Evolutionary conservation across 53 echinoderm and acorn worm species (phyloP), one percentile per base, ranked within the genome.

Genomic region (Antedon mediterranea): DNA sequence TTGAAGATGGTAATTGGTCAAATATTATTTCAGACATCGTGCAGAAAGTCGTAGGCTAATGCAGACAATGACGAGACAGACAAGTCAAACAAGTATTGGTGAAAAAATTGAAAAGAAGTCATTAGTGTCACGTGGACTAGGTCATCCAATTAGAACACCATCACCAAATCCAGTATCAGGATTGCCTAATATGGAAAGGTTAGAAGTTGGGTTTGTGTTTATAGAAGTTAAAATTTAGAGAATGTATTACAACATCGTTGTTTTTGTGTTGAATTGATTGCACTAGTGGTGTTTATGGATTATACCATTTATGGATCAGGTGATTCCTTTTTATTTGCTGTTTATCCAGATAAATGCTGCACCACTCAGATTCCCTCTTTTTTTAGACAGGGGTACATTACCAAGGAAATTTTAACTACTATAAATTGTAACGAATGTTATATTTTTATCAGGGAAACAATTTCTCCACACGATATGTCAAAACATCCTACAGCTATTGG

Each of bases 31-130:
- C 28, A 93, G 93, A 79, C 89, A 87, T 79, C 89, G 94, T 28
- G 81, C 91, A 31, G 89, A 89, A 32, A 94, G 94, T 81, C 89
- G 94, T 15, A 81, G 85, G 30, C 80, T 91, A 83, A 82, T 94
- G 7, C 82, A 89, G 6, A 79, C 84, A 14, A 43, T 94, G 79
- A 94, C 89, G 76, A 77, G 85, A 13, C 93, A 90, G 77, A 78
- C 74, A 43, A 90, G 83, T 20, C 83, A 77, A 3, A 37, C 71
- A 14, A 77, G 73, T 43, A 74, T 34, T 80, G 79, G 77, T 57
- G 57, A 57, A 20, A 6, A 57, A 57, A 13, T 57, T 11, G 57
- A 57, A 23, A 8, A 57, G 57, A 57, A 57, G 20, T 26, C 7
- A 23, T 23, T 57, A 18, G 14, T 57, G 23, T 1, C 57, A 3